Conservation (phyloP, 1,140 invertebrate species). For the Drosophila parabipectinata region DNA sequence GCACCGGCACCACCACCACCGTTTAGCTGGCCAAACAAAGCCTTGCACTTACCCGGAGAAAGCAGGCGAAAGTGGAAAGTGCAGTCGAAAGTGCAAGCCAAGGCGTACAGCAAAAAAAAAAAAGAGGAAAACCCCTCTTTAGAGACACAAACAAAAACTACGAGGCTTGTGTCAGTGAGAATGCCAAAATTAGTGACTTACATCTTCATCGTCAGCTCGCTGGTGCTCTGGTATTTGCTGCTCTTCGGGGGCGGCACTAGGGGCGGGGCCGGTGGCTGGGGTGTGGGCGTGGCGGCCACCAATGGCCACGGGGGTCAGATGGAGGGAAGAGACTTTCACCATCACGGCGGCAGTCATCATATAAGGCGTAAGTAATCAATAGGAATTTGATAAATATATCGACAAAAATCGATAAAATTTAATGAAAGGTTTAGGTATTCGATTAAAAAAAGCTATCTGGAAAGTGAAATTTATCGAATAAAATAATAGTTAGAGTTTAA, state of each 20-base stretch:
- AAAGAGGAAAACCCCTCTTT: too few relatives aligned
- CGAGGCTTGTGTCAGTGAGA: conserved; percentile 21
- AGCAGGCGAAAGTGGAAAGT: neutral
- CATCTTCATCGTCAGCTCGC: conserved; percentile 73
- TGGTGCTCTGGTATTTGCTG: conserved; percentile 76
- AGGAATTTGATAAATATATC: neutral
- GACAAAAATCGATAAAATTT: neutral
- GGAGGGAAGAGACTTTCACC: conserved; percentile 78
- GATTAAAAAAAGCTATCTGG: too few relatives aligned
- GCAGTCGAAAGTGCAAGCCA: conserved; percentile 7
- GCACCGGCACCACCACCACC: neutral
- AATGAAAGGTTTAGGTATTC: neutral
- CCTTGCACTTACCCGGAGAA: neutral
- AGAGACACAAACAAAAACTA: too few relatives aligned
- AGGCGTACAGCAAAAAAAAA: neutral
- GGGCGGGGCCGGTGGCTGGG: conserved; percentile 37
- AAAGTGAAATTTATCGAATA: too few relatives aligned
- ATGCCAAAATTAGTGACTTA: conserved; percentile 82
- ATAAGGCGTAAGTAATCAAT: conserved; percentile 68
- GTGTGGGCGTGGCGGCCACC: conserved; percentile 69
- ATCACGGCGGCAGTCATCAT: conserved; percentile 78
- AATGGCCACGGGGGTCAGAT: conserved; percentile 76
- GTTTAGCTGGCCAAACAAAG: neutral
- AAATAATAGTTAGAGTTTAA: too few relatives aligned
- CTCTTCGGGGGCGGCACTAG: conserved; percentile 59